Evolutionary conservation across 2,888 invertebrate species (phyloP), one percentile per base, ranked within the genome.

Genomic region (Syrista parreyssii): DNA sequence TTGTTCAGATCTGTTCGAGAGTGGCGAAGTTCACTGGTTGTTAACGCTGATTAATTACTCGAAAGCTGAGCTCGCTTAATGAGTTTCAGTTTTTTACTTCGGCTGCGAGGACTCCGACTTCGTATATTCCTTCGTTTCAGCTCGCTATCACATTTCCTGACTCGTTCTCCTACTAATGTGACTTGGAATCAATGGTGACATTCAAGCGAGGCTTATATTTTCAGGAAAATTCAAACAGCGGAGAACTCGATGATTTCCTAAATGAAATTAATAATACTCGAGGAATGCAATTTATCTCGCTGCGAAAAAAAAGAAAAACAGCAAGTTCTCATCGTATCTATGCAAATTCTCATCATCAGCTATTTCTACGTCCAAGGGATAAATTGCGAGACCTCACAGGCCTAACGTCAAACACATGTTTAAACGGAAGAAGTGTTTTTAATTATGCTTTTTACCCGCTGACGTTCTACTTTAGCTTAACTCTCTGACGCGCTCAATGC

Each of bases 11-110:
- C 40, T 32, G 68, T 30, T 32, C 32, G 71, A 34, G 79, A 79
- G n/a, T 82, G 79, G 74, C 75, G 80, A 74, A 78, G 79, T 79
- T 81, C 80, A 80, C 79, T 79, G 79, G 80, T 76, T 80, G 82
- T 84, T 84, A 86, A 86, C 82, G 82, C 82, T 84, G 86, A 87
- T 88, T 87, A 87, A 88, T 88, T 86, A 82, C 85, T 82, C 83
- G 82, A 81, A 76, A 81, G 81, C 77, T 77, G 68, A 68, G 83
- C 78, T 80, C 79, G 79, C 82, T 79, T 82, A 81, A 82, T 82
- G 77, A 80, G 79, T 79, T 79, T 68, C 77, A 79, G 73, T 78
- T 73, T 73, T 78, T 76, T 71, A 32, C 72, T 68, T 55, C 23
- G 6, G 30, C 73, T 36, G 71, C 15, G 30, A 74, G 12, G 74